Percentiles rank a stretch among this genome's conserved stretches.
Evolutionary conservation across 2,797 vertebrate genomes (phyloP).

Genomic region (Sebastes melanostomus): DNA sequence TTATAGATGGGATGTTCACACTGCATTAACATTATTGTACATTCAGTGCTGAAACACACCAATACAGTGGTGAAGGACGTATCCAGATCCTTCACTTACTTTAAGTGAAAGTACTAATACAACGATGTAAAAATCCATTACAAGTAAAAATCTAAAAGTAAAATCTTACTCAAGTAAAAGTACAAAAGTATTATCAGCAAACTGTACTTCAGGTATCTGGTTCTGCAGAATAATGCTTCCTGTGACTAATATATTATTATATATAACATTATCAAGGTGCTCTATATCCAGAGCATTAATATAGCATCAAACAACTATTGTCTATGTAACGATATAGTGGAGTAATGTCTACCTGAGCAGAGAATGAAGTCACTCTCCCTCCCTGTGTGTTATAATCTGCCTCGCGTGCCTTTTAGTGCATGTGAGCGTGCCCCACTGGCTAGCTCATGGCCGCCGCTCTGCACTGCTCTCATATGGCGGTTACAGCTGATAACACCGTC

Average conservation of each 20-base stretch:
- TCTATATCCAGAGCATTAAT: too few species aligned
- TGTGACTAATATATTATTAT: background rate
- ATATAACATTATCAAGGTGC: background rate
- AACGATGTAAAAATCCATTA: background rate
- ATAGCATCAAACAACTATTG: too few species aligned
- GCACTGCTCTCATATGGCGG: too few species aligned
- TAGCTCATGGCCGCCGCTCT: too few species aligned
- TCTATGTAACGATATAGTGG: too few species aligned
- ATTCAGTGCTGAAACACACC: background rate
- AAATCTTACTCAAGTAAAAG: background rate
- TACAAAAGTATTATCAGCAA: background rate
- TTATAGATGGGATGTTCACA: background rate
- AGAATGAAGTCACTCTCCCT: too few species aligned
- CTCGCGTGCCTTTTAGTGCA: too few species aligned
- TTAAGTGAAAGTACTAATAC: background rate
- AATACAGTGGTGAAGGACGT: background rate
- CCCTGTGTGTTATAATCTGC: too few species aligned
- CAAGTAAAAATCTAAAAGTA: background rate
- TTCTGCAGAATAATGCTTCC: background rate
- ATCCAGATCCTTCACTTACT: background rate
- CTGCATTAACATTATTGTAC: too few species aligned
- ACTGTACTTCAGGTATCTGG: background rate
- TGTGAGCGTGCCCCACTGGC: too few species aligned
- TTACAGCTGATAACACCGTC: too few species aligned
- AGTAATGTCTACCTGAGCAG: too few species aligned